Evolutionary conservation across 1,140 invertebrate genomes (phyloP).

Genomic region (Coptotermes formosanus): DNA sequence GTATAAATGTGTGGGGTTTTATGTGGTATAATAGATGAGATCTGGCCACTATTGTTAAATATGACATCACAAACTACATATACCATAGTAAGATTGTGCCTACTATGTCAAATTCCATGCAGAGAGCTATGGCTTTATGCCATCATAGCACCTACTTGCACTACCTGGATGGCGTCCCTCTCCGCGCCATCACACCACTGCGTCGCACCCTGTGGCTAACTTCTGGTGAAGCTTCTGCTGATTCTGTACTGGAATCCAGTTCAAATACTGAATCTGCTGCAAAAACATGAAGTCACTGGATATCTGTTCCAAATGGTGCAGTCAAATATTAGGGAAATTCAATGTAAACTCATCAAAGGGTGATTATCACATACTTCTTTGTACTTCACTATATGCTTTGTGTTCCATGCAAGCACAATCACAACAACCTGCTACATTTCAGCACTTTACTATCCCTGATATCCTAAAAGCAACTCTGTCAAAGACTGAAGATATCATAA

Average conservation of each 20-base stretch:
- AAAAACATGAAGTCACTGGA: neutral
- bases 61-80: slow-evolving; percentile 9
- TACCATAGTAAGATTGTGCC: neutral
- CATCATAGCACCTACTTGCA: slow-evolving; percentile 36
- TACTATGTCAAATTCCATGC: neutral
- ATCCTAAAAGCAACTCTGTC: too few relatives aligned
- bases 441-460: too few relatives aligned
- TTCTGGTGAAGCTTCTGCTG: slow-evolving; percentile 37
- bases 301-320: too few relatives aligned
- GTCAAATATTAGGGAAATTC: too few relatives aligned
- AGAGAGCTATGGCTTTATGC: slow-evolving; percentile 23
- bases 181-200: slow-evolving; percentile 21
- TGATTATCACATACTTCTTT: too few relatives aligned
- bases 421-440: too few relatives aligned
- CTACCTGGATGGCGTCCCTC: slow-evolving; percentile 35
- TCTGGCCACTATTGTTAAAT: neutral
- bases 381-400: too few relatives aligned
- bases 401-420: too few relatives aligned
- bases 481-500: too few relatives aligned
- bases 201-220: slow-evolving; percentile 32
- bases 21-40: neutral
- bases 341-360: too few relatives aligned
- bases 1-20: too few relatives aligned
- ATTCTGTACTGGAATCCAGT: slow-evolving; percentile 37
- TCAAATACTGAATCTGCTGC: slow-evolving; percentile 32